Conservation (phyloP, 2,797 vertebrate species). For the Molossus molossus region DNA sequence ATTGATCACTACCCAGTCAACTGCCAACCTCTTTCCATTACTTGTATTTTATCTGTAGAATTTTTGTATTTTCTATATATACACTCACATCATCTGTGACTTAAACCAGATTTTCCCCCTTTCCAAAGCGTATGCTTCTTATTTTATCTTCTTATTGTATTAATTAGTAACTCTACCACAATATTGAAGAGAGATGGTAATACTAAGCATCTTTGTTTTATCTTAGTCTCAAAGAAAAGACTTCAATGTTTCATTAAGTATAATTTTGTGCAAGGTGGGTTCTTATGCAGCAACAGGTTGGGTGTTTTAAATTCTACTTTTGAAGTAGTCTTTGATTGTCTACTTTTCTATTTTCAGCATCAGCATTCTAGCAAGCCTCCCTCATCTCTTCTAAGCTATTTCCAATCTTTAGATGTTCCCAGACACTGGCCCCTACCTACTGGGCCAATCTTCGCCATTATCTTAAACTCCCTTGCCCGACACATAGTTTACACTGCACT, state of each 20-base stretch:
- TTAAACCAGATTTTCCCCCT: neutral
- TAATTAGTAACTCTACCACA: neutral
- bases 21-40: neutral
- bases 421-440: neutral
- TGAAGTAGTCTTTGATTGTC: neutral
- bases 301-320: neutral
- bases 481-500: neutral
- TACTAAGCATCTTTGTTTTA: neutral
- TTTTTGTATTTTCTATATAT: neutral
- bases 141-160: neutral
- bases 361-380: neutral
- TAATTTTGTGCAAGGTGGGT: neutral
- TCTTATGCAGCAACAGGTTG: neutral
- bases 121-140: neutral
- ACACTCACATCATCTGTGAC: neutral
- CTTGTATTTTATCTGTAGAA: neutral
- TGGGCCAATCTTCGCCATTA: neutral
- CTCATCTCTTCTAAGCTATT: neutral
- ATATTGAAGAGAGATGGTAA: neutral
- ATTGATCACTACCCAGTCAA: neutral
- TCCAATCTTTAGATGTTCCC: neutral
- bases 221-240: neutral
- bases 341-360: neutral
- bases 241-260: neutral
- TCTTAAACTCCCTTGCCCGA: neutral